A percentile compares a stretch with the other conserved stretches of the same genome.
Conservation (phyloP, 2,888 invertebrate species). For the Drosophila koepferae region DNA sequence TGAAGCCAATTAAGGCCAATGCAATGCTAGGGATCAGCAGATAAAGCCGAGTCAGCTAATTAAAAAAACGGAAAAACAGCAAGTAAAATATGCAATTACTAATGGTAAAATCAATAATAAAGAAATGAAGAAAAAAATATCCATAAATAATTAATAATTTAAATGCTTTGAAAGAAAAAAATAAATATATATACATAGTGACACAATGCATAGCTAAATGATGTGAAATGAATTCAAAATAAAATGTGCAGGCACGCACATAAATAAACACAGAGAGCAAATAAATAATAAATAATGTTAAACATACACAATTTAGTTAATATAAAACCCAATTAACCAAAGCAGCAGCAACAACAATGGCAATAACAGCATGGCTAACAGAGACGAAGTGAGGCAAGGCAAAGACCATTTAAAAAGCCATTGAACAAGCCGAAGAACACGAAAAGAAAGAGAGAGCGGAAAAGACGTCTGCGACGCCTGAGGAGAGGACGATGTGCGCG, state of each 20-base stretch:
- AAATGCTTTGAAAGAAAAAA: constrained; percentile 43
- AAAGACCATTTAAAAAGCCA: constrained; percentile 71
- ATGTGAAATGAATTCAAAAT: constrained; percentile 61
- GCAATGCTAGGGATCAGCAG: constrained; percentile 23
- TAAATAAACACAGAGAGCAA: constrained; percentile 35
- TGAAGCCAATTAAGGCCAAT: constrained; percentile 46
- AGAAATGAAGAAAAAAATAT: constrained; percentile 14
- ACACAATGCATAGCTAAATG: constrained; percentile 64
- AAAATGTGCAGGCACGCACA: constrained; percentile 32
- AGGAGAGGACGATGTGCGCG: constrained; percentile 15
- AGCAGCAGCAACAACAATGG: constrained; percentile 21
- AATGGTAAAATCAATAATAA: constrained; percentile 70
- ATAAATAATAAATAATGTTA: constrained; percentile 77
- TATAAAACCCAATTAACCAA: constrained; percentile 75
- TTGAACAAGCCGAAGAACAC: constrained; percentile 41
- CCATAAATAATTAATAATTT: constrained; percentile 67
- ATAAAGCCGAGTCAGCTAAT: constrained; percentile 69
- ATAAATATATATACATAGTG: constrained; percentile 7
- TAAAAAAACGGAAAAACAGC: constrained; percentile 66
- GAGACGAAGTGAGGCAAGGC: constrained; percentile 28
- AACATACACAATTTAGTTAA: constrained; percentile 79
- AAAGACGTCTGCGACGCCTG: constrained; percentile 2
- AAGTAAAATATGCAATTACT: constrained; percentile 58
- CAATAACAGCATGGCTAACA: constrained; percentile 44
- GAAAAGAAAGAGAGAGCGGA: constrained; percentile 38